These are phyloP conservation scores for Sebastolobus alascanus DNA, from an alignment of 2,797 vertebrate genomes.

Conservation along the genomic window DNA sequence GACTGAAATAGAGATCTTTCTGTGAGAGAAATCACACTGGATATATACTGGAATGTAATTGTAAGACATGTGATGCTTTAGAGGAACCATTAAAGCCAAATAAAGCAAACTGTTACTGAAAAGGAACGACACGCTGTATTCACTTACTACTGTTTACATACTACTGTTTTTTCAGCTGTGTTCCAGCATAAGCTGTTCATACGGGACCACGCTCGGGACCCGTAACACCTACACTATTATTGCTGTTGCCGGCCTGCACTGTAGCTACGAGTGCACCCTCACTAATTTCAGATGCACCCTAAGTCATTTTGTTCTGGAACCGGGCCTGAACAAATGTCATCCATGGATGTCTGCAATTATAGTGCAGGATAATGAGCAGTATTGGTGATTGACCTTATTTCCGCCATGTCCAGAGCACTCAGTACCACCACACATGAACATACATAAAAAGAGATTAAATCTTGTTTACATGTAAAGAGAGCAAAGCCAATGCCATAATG, in stretches of 20 bases:
- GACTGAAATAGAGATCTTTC: not conserved
- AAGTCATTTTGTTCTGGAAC: slow-evolving; percentile 9
- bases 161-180: not conserved
- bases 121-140: not conserved
- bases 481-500: slow-evolving; percentile 33
- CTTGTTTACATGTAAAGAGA: slow-evolving; percentile 65
- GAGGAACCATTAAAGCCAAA: not conserved
- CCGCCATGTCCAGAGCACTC: slow-evolving; percentile 49
- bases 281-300: not conserved
- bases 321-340: slow-evolving; percentile 42
- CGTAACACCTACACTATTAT: not conserved
- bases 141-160: not conserved
- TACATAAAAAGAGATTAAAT: slow-evolving; percentile 61
- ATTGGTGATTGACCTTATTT: slow-evolving; percentile 73
- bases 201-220: not conserved
- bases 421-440: slow-evolving; percentile 45
- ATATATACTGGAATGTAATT: not conserved
- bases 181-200: not conserved
- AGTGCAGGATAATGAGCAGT: slow-evolving; percentile 51
- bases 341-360: slow-evolving; percentile 60
- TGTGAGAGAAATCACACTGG: not conserved
- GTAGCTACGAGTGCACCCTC: not conserved
- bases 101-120: not conserved
- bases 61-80: not conserved
- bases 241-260: not conserved